phyloP scores from a whole-genome alignment of 2,113 vertebrate genomes.

The Thryonomys swinderianus region DNA sequence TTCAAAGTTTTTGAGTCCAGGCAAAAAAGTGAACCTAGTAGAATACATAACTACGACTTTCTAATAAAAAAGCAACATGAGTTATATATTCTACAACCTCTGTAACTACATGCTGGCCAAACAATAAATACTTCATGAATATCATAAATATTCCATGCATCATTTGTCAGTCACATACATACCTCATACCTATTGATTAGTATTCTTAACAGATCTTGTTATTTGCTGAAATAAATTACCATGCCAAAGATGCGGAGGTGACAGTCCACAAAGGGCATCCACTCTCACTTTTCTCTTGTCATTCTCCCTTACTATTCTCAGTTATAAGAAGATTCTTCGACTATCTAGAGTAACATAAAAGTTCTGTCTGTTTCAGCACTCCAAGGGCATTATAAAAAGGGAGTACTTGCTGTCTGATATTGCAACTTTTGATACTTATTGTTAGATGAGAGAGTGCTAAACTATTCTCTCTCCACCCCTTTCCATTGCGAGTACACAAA shows the following conservation, averaged over 20 bases:
- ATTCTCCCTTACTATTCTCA: neutral
- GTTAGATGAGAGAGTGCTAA: neutral
- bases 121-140: neutral
- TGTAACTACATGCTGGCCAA: neutral
- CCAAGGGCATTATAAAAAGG: neutral
- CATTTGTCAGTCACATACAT: neutral
- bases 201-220: neutral
- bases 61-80: neutral
- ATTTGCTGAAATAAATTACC: neutral
- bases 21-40: neutral
- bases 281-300: neutral
- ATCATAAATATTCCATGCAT: neutral
- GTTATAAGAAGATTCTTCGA: neutral
- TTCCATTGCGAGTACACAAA: neutral
- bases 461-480: neutral
- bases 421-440: neutral
- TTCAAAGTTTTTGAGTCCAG: neutral
- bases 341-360: neutral
- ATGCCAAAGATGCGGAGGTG: neutral
- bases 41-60: neutral
- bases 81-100: neutral
- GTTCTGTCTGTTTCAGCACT: neutral
- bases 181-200: neutral
- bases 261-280: neutral
- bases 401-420: neutral